Conservation (phyloP, 2,797 vertebrate species). For the Mormyrops attenuatus region DNA sequence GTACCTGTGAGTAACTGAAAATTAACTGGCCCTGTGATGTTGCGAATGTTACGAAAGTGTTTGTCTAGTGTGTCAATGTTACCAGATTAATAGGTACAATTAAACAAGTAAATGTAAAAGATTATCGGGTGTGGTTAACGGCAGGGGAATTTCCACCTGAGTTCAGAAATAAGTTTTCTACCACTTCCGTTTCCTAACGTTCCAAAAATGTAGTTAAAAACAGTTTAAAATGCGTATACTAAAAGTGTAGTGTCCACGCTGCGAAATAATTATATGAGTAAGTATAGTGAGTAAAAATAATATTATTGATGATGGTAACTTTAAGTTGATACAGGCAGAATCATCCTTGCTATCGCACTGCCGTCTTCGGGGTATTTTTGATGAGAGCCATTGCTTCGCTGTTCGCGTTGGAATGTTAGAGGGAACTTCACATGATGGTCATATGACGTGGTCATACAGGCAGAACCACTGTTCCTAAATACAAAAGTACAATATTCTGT, state of each 20-base stretch:
- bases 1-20: neutral
- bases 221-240: neutral
- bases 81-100: neutral
- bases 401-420: neutral
- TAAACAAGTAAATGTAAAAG: neutral
- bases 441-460: neutral
- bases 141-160: slow-evolving; percentile 17
- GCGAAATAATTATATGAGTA: neutral
- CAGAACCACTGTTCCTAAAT: neutral
- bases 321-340: neutral
- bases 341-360: neutral
- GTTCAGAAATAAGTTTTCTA: neutral
- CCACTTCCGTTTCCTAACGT: slow-evolving; percentile 14
- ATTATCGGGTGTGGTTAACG: neutral
- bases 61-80: neutral
- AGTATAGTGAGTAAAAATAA: neutral
- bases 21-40: neutral
- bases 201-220: neutral
- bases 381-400: neutral
- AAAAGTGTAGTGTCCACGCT: neutral
- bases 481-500: neutral
- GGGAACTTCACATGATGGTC: neutral
- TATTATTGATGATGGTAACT: neutral
- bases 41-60: neutral
- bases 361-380: neutral